Evolutionary conservation across 2,888 invertebrate genomes (phyloP), one percentile per base, ranked within the genome.

Genomic region (Notocelia uddmanniana): DNA sequence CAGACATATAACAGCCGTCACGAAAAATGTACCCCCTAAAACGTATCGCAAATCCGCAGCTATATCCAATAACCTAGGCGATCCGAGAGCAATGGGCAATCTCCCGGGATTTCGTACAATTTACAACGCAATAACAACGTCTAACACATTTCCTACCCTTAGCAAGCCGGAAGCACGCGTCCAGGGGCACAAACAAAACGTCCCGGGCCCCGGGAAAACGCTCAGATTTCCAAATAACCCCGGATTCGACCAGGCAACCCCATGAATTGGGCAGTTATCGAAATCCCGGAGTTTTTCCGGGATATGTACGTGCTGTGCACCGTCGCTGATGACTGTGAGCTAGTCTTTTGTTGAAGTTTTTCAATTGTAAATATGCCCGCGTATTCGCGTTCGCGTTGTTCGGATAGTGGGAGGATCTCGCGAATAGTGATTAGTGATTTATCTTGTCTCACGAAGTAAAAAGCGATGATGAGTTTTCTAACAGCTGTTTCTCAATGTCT

Each of bases 221-320:
- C 72, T 68, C 62, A 45, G 68, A 62, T 55, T 69, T 37, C 55
- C 66, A 67, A 71, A 72, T 72, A 68, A 72, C 67, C 66, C 72
- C 60, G 67, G 67, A 72, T 66, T 72, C 55, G 72, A 72, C 72
- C 67, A 68, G 66, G 62, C 58, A 59, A 26, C 55, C 72, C 67
- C 72, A 50, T 72, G 72, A 72, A 72, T 72, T 72, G 72, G 72
- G 67, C 72, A 72, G 67, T 72, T 72, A 72, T 72, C 72, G 72
- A 41, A 72, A 72, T 68, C 60, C 72, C 72, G 68, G 72, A 62
- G 63, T 72, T 68, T 68, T 72, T 62, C 62, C 68, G 67, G 71
- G 54, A 67, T 60, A 41, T 41, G 55, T 69, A 72, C 67, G 72
- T 68, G 72, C 62, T 37, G 45, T 13, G 67, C 41, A 34, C 23